A percentile compares a stretch with the other conserved stretches of the same genome.
Evolutionary conservation across 2,113 vertebrate species (phyloP).

Genomic region (Cariama cristata): DNA sequence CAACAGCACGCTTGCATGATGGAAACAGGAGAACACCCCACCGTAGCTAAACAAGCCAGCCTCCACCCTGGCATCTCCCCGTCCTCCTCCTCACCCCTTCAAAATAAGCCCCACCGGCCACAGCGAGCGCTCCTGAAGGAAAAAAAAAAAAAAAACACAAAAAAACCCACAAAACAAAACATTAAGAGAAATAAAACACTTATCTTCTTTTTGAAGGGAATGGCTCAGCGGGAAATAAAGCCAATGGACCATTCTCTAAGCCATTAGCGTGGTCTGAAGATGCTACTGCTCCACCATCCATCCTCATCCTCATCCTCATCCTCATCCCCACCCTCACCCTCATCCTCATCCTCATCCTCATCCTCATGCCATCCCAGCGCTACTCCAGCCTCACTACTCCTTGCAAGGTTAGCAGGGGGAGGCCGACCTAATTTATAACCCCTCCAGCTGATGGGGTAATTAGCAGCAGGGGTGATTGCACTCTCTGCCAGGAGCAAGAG

Average conservation of each 20-base stretch:
- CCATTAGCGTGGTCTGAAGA: accelerated
- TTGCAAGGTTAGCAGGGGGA: accelerated
- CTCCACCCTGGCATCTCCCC: accelerated
- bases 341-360: too few relatives aligned
- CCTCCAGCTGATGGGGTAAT: background rate
- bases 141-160: background rate
- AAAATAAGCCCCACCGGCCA: background rate
- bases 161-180: too few relatives aligned
- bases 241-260: accelerated
- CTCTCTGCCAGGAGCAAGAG: background rate
- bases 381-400: accelerated
- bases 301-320: background rate
- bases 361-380: accelerated
- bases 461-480: background rate
- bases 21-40: background rate
- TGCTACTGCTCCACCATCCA: accelerated
- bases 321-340: too few relatives aligned
- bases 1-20: accelerated
- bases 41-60: accelerated
- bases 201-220: accelerated
- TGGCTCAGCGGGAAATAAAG: background rate
- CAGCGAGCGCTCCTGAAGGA: accelerated
- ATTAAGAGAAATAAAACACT: background rate
- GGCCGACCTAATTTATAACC: background rate
- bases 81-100: background rate